Base-by-base conservation (phyloP, 2,888 invertebrate genomes). In the Ectemnius cavifrons region DNA sequence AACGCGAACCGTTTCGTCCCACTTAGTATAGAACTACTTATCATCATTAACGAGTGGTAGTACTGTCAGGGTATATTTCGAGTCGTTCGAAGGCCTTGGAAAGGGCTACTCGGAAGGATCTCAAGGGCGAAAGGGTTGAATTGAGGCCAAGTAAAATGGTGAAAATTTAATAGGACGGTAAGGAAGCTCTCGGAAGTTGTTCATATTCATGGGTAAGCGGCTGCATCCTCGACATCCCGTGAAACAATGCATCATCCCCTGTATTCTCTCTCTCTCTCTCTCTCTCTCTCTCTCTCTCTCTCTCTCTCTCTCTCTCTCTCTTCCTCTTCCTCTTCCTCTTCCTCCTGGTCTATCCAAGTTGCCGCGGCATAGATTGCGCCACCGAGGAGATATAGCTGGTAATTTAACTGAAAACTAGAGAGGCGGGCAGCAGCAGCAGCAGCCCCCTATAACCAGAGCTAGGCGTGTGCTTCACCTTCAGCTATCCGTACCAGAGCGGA, bases 231-330 rank as follows among this genome's bases (percentile, higher is more conserved):
- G 68, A 60, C 52, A 67, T 60, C 63, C 23, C 28, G 49, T 58
- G 49, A 66, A 70, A 73, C 77, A 77, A 78, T 78, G 77, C 71
- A 78, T 78, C 78, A 71, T 73, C 63, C 73, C 57, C 66, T 11
- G 8, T 23, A 3, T 2, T 23, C 23, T 23, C 23, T 23, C 3
- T 3, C 23, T 23, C 23, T 23, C 3, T 23, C 23, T 23, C 23
- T 23, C 23, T 23, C 3, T 3, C 23, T 23, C 23, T 23, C 3
- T 23, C 23, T 23, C 3, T 23, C 23, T 23, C 23, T 23, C 3
- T 3, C 23, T 23, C 23, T 23, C 3, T 23, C 23, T 23, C 23
- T 23, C 23, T 23, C 3, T 3, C 23, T 23, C 23, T 23, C 3
- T n/a, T n/a, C n/a, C n/a, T n/a, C n/a, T n/a, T n/a, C n/a, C n/a